Evolutionary conservation across 2,113 vertebrate genomes (phyloP), one percentile per base, ranked within the genome.

Genomic region (Oxygymnocypris stewartii): DNA sequence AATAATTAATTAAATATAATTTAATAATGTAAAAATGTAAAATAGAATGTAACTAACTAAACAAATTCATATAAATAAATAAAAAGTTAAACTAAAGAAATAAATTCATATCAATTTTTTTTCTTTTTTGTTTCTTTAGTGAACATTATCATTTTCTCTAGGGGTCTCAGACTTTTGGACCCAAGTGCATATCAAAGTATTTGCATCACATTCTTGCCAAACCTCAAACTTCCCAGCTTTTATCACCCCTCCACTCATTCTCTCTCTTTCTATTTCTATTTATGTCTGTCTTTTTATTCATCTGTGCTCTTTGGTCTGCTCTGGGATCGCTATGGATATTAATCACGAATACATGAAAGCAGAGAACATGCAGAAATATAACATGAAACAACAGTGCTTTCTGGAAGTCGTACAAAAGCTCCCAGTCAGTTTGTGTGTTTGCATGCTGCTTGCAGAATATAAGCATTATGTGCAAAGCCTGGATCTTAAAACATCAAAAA

Each of bases 121-220:
- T 12, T 49, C n/a, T n/a, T 6, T 9, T 51, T 16, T 6, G 2
- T 51, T 16, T 51, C 16, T 54, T 14, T 1, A 1, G 14, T 54
- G 6, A 54, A 54, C 28, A 31, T 31, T 31, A 31, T 31, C 2
- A 14, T 25, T n/a, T 44, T 25, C 12, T 7, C 12, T 12, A 47
- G 42, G 14, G 42, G 73, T 47, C 73, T 76, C 73, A 75, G 73
- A 75, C 40, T 75, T 75, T 47, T 76, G 40, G 73, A 76, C 73
- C 6, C n/a, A 6, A 47, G 12, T 76, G 42, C 12, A 76, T 28
- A 47, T 75, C 23, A n/a, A 76, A 76, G 23, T 76, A 47, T 76
- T 76, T 76, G 23, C 42, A 9, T 76, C 23, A 76, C 8, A 47
- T 76, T 28, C 13, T 25, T 76, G 73, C 73, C 73, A 76, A 47